These are phyloP conservation scores for Polypedilum pembai DNA, from an alignment of 1,140 invertebrate genomes.

Conservation along the genomic window DNA sequence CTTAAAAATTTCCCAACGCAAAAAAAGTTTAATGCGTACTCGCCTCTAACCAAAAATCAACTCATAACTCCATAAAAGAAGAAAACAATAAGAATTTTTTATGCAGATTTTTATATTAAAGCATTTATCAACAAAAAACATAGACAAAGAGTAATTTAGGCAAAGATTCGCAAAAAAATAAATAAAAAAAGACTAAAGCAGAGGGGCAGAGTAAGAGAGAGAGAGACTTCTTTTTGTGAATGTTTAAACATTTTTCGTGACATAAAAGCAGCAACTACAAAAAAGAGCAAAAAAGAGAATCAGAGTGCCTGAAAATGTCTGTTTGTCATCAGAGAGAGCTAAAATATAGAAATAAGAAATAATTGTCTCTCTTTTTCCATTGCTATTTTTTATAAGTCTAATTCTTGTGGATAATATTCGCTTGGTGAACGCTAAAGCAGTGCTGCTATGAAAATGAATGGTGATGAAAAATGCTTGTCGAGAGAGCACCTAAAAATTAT, in stretches of 20 bases:
- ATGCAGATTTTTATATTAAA: no score
- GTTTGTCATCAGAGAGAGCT: not conserved
- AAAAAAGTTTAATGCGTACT: no score
- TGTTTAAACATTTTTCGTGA: not conserved
- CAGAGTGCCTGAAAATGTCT: not conserved
- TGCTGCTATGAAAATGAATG: not conserved
- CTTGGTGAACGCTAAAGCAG: not conserved
- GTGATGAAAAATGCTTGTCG: not conserved
- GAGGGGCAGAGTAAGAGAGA: no score
- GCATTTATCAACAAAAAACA: no score
- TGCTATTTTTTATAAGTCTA: constrained; percentile 6
- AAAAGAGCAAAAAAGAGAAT: not conserved
- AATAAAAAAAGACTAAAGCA: no score
- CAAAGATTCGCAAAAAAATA: no score
- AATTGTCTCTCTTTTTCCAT: not conserved
- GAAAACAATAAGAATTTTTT: not conserved
- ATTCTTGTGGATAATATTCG: constrained; percentile 1
- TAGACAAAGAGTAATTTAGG: no score
- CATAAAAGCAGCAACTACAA: not conserved
- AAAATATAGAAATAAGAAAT: not conserved
- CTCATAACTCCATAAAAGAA: not conserved
- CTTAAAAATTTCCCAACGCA: no score
- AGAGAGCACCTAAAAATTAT: not conserved
- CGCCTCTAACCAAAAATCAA: not conserved
- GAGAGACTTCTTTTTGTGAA: no score